phyloP scores from a whole-genome alignment of 2,888 invertebrate species.

The Lissocephala sabroskyi region DNA sequence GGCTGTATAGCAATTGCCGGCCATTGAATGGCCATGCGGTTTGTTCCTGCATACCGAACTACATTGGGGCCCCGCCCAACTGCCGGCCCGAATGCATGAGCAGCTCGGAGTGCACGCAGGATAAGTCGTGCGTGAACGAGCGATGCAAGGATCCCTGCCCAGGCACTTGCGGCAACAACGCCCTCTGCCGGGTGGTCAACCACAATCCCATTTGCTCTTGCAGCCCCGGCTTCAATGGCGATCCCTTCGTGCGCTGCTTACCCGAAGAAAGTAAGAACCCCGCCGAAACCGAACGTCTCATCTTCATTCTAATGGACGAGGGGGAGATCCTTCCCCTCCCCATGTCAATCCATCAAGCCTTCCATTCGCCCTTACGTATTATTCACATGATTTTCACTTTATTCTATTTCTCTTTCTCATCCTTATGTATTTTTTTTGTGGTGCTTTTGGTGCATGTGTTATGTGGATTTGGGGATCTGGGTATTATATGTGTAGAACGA shows the following conservation, averaged over 20 bases:
- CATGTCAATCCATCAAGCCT: too few species aligned
- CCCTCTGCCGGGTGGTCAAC: conserved; percentile 86
- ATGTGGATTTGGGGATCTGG: too few species aligned
- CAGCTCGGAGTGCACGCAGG: conserved; percentile 86
- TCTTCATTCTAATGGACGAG: too few species aligned
- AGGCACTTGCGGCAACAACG: conserved; percentile 87
- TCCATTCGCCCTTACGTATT: too few species aligned
- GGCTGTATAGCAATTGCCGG: conserved; percentile 85
- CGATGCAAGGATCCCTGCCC: conserved; percentile 88
- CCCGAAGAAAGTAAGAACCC: conserved; percentile 78
- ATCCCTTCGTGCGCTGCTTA: conserved; percentile 85
- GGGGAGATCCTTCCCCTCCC: too few species aligned
- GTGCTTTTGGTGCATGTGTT: conserved; percentile 33
- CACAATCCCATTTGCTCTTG: conserved; percentile 91
- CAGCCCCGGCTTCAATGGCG: conserved; percentile 81
- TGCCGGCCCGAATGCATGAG: conserved; percentile 88
- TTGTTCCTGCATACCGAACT: conserved; percentile 85
- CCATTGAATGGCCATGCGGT: conserved; percentile 82
- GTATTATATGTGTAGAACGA: conserved; percentile 59
- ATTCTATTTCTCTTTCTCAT: too few species aligned
- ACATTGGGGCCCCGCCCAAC: conserved; percentile 84
- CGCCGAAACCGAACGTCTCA: conserved; percentile 10
- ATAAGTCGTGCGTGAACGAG: conserved; percentile 85
- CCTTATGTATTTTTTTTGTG: conserved; percentile 39
- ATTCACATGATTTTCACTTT: too few species aligned